These are phyloP conservation scores for Phlogophora meticulosa DNA, from an alignment of 2,888 invertebrate genomes.

Conservation along the genomic window DNA sequence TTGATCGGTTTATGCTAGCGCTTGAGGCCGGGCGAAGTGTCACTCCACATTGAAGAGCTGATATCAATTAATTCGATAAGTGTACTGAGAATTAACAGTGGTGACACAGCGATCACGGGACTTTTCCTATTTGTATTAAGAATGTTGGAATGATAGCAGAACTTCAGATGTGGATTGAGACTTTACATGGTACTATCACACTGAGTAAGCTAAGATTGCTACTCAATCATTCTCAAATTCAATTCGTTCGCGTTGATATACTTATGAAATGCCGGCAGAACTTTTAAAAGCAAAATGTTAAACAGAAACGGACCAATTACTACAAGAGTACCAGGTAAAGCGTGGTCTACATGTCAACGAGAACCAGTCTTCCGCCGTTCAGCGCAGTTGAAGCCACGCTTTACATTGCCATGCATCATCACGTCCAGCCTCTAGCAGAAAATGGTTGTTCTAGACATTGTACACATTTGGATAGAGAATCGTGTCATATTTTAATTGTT, in stretches of 20 bases:
- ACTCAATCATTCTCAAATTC: constrained; percentile 4
- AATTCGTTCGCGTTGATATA: neutral
- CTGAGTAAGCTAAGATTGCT: neutral
- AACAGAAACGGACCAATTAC: constrained; percentile 1
- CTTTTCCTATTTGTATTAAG: neutral
- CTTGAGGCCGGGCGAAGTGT: constrained; percentile 40
- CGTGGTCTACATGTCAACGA: constrained; percentile 7
- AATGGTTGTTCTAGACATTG: constrained; percentile 53
- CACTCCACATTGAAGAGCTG: constrained; percentile 39
- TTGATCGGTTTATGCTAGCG: constrained; percentile 49
- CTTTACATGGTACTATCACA: constrained; percentile 28
- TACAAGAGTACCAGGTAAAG: constrained; percentile 30
- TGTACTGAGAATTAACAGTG: constrained; percentile 11
- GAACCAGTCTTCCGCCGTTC: constrained; percentile 11
- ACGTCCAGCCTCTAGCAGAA: constrained; percentile 40
- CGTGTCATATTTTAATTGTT: neutral
- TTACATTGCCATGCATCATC: constrained; percentile 4
- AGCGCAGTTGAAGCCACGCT: constrained; percentile 46
- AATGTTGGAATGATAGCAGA: neutral
- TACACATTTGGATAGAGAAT: constrained; percentile 55
- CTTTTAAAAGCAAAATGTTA: constrained; percentile 15
- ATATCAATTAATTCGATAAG: constrained; percentile 12
- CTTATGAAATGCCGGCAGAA: constrained; percentile 18
- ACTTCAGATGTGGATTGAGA: constrained; percentile 20
- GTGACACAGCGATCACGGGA: constrained; percentile 22